Evolutionary conservation across 1,140 invertebrate genomes (phyloP).

Genomic region (Drosophila pachea): DNA sequence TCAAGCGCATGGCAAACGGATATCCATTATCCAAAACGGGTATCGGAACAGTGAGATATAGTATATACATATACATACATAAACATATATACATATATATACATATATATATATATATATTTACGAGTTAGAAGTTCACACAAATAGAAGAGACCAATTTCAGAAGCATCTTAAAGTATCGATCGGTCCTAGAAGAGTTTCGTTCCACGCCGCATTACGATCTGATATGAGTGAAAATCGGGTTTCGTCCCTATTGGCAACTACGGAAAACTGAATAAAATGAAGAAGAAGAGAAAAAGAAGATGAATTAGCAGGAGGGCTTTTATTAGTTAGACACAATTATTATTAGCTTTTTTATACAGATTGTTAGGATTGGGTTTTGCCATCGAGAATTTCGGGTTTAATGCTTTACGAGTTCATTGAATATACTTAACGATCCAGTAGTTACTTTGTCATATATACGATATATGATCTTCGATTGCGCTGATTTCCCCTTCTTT

Average conservation of each 20-base stretch:
- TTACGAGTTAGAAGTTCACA: conserved; percentile 36
- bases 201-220: not conserved
- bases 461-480: conserved; percentile 67
- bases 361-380: conserved; percentile 52
- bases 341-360: conserved; percentile 50
- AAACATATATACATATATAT: conserved; percentile 1
- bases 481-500: conserved; percentile 64
- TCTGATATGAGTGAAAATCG: conserved; percentile 31
- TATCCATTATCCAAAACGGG: too few species aligned
- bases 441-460: conserved; percentile 76
- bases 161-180: conserved; percentile 10
- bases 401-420: conserved; percentile 40
- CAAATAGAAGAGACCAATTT: conserved; percentile 42
- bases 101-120: conserved; percentile 18
- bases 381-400: conserved; percentile 22
- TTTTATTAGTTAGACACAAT: conserved; percentile 68
- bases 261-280: conserved; percentile 1
- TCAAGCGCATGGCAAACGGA: conserved; percentile 19
- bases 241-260: conserved; percentile 71
- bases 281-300: not conserved
- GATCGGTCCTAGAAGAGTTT: not conserved
- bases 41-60: too few species aligned
- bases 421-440: conserved; percentile 65
- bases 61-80: not conserved
- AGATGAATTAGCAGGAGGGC: too few species aligned